Evolutionary conservation across 2,113 vertebrate species (phyloP).

Genomic region (Verasper variegatus): DNA sequence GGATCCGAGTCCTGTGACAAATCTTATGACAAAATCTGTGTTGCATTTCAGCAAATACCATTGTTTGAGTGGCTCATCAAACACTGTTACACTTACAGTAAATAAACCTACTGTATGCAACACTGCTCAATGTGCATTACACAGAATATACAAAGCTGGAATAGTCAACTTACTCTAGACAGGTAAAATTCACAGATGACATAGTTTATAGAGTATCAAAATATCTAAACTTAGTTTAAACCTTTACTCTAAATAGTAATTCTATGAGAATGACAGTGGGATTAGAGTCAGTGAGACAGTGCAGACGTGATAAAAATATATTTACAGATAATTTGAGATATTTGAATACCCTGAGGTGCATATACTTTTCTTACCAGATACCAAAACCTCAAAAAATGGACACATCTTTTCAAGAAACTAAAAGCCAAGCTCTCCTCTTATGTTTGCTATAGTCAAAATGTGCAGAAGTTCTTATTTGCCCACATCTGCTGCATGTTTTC

Average conservation of each 20-base stretch:
- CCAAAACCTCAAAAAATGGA: constrained; percentile 35
- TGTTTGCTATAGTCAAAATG: constrained; percentile 19
- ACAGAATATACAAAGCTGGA: constrained; percentile 11
- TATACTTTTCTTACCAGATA: constrained; percentile 18
- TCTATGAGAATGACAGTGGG: neutral
- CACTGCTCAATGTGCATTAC: too few relatives aligned
- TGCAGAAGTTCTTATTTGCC: neutral
- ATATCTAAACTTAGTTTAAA: constrained; percentile 14
- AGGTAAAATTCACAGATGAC: constrained; percentile 6
- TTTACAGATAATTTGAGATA: constrained; percentile 47
- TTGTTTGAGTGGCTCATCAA: constrained; percentile 1
- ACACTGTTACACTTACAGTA: constrained; percentile 6
- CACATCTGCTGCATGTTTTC: constrained; percentile 14
- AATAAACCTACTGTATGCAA: too few relatives aligned
- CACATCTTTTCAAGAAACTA: constrained; percentile 3
- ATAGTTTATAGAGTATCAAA: constrained; percentile 21
- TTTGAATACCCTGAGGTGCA: constrained; percentile 53
- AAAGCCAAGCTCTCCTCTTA: constrained; percentile 2
- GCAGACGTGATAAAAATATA: constrained; percentile 41
- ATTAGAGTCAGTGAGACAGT: constrained; percentile 11
- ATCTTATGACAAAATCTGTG: constrained; percentile 15
- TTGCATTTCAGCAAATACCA: neutral
- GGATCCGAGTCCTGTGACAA: constrained; percentile 17
- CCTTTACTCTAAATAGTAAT: constrained; percentile 6
- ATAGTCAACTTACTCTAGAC: constrained; percentile 4